Evolutionary conservation across 2,113 vertebrate species (phyloP).

Genomic region (Rutilus rutilus): DNA sequence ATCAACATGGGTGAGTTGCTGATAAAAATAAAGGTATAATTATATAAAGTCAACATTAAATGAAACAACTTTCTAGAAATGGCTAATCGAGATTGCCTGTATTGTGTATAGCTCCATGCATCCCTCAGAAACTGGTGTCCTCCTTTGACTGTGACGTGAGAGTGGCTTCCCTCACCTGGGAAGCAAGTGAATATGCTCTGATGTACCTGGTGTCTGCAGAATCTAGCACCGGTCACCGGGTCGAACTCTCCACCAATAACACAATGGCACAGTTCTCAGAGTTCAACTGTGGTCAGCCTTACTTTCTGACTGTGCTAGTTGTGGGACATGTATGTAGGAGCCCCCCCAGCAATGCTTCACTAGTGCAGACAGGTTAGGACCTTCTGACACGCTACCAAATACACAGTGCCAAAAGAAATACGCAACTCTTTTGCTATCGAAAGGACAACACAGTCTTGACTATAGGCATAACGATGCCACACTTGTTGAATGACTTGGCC

Average conservation of each 20-base stretch:
- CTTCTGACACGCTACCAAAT: neutral
- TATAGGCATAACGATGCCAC: neutral
- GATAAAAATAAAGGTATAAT: neutral
- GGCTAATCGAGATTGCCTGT: neutral
- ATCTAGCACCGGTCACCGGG: conserved; percentile 57
- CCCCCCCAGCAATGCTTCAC: conserved; percentile 54
- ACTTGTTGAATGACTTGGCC: neutral
- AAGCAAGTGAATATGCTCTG: conserved; percentile 60
- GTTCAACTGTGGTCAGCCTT: conserved; percentile 74
- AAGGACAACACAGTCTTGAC: neutral
- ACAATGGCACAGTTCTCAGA: conserved; percentile 70
- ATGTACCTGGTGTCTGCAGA: conserved; percentile 72
- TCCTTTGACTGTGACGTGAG: conserved; percentile 68
- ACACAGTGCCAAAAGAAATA: neutral
- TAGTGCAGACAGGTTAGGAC: conserved; percentile 72
- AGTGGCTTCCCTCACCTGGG: conserved; percentile 72
- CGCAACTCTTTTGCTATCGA: neutral
- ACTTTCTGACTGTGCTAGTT: conserved; percentile 72
- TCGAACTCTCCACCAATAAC: conserved; percentile 66
- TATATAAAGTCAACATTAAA: neutral
- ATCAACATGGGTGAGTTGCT: conserved; percentile 71
- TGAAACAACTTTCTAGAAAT: neutral
- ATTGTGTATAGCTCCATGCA: conserved; percentile 71
- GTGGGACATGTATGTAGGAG: conserved; percentile 69
- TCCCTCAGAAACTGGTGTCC: conserved; percentile 67